Conservation (phyloP, 1,140 invertebrate genomes). For the Drosophila kepulauana region DNA sequence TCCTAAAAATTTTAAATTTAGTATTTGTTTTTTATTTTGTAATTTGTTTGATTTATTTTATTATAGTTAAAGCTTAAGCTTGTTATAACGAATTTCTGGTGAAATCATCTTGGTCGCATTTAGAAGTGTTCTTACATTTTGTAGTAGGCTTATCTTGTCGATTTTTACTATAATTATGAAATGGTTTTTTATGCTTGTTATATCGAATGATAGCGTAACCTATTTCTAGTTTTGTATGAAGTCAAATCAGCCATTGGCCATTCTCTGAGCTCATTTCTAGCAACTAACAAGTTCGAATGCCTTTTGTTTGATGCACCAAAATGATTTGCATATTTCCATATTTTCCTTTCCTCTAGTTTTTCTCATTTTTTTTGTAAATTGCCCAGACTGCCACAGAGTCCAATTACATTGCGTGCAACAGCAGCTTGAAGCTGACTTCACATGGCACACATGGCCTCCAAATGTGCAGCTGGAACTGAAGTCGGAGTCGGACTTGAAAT, state of each 20-base stretch:
- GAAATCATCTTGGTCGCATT: no score
- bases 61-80: no score
- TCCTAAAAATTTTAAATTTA: no score
- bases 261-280: conserved; percentile 39
- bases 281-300: conserved; percentile 42
- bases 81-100: no score
- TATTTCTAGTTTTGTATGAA: not conserved
- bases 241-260: not conserved
- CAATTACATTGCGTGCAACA: conserved; percentile 74
- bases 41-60: no score
- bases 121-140: no score
- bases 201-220: not conserved
- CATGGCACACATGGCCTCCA: conserved; percentile 42
- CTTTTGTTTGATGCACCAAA: conserved; percentile 71
- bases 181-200: not conserved
- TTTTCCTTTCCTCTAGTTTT: conserved; percentile 41
- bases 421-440: conserved; percentile 7
- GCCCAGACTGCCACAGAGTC: conserved; percentile 50
- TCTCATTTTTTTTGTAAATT: conserved; percentile 50
- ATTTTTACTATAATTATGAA: not conserved
- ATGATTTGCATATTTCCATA: conserved; percentile 81
- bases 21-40: no score
- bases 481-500: conserved; percentile 20
- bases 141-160: no score
- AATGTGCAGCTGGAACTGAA: conserved; percentile 21